Evolutionary conservation across 2,113 vertebrate genomes (phyloP), one percentile per base, ranked within the genome.

Genomic region (Syngnathoides biaculeatus): DNA sequence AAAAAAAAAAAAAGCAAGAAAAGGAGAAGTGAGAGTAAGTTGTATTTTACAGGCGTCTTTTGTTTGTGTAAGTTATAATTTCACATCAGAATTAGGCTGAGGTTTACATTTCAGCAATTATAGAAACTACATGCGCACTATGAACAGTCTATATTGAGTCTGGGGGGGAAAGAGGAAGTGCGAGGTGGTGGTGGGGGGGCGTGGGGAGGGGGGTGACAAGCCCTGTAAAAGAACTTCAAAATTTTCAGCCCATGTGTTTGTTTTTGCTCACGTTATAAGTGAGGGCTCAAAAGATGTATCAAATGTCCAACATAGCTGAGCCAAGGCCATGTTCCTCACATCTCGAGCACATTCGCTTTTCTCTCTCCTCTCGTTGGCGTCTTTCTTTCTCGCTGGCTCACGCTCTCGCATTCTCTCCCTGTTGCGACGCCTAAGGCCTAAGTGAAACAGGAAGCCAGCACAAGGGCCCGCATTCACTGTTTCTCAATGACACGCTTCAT

Each of bases 251-350:
- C 73, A 77, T 85, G 84, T 91, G 91, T 92, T 92, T 91, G 88
- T 91, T 91, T 92, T 91, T 87, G 85, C 88, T 90, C 88, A 82
- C 78, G 80, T 92, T 90, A 85, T 89, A 91, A 89, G 86, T 88
- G 85, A 87, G 87, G 87, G 86, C 87, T 90, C 86, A 89, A 89
- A 90, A 92, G 89, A 92, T 86, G 80, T 90, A 92, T 92, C 89
- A 87, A 88, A 91, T 92, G 80, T 91, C 88, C 81, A 80, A 79
- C 84, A 84, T 85, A 86, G 86, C 87, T 82, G 79, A 86, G 86
- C 88, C 87, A 88, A 89, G 86, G 86, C 87, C 87, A 55, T 84
- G 86, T 86, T 84, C 85, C 84, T 87, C 74, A 82, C 79, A 80
- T 84, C 86, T 74, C 73, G 68, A 79, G 85, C 90, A 86, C 84